Percentiles rank a stretch among this genome's conserved stretches.
phyloP scores from a whole-genome alignment of 1,140 invertebrate species.

The Sinella curviseta region DNA sequence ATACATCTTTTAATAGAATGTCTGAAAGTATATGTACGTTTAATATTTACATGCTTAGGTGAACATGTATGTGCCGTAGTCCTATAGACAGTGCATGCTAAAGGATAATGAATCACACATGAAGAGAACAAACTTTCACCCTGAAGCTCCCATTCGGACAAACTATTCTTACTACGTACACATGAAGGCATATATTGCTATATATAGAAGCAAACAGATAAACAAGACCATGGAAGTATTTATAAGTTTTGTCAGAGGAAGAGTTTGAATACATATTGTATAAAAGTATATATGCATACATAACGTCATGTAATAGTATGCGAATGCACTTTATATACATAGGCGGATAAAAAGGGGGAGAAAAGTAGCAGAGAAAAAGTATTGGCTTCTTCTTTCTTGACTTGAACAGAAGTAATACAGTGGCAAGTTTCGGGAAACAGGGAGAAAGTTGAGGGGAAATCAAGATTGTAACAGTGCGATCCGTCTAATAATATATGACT shows the following conservation, averaged over 20 bases:
- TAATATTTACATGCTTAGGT: too few species aligned
- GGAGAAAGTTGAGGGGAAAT: slow-evolving; percentile 14
- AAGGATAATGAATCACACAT: slow-evolving; percentile 21
- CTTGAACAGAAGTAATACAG: not conserved
- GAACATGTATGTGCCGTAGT: too few species aligned
- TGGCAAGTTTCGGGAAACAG: not conserved
- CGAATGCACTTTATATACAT: not conserved
- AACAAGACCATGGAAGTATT: too few species aligned
- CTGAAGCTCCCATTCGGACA: not conserved
- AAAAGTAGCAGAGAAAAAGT: not conserved
- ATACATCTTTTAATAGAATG: too few species aligned
- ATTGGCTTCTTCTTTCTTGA: not conserved
- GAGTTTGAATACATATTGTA: too few species aligned
- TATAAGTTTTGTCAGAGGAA: too few species aligned
- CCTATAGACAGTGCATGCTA: not conserved
- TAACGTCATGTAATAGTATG: not conserved
- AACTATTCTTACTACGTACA: too few species aligned
- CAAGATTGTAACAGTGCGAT: not conserved
- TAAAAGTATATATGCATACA: not conserved
- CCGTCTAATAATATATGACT: slow-evolving; percentile 24
- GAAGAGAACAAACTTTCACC: not conserved
- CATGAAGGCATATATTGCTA: too few species aligned
- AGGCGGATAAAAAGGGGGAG: too few species aligned
- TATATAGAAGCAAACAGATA: too few species aligned
- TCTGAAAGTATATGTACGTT: too few species aligned